Evolutionary conservation across 2,113 vertebrate genomes (phyloP).

Genomic region (Rhinichthys klamathensis): DNA sequence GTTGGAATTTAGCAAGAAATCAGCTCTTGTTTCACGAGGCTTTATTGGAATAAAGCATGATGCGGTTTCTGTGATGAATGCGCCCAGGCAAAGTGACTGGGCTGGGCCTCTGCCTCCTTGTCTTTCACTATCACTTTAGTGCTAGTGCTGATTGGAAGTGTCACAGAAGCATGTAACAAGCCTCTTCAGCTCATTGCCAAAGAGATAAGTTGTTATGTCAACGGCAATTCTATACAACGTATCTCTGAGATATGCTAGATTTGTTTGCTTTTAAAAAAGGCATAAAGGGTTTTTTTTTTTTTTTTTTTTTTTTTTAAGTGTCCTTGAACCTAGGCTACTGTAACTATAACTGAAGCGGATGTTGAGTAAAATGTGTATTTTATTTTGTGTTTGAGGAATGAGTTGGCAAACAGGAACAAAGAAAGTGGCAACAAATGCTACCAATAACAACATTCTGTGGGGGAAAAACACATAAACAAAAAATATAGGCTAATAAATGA

Average conservation of each 20-base stretch:
- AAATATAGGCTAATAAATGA: not conserved
- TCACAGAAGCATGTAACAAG: slow-evolving; percentile 82
- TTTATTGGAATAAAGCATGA: slow-evolving; percentile 86
- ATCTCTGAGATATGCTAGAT: slow-evolving; percentile 62
- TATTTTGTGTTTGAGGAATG: not conserved
- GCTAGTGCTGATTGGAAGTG: slow-evolving; percentile 83
- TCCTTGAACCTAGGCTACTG: not conserved
- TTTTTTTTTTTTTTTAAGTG: slow-evolving; percentile 4
- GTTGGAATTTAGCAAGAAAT: slow-evolving; percentile 99
- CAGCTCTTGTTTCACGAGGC: slow-evolving; percentile 93
- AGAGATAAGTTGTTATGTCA: slow-evolving; percentile 74
- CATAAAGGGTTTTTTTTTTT: slow-evolving; percentile 19
- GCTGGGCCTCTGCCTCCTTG: slow-evolving; percentile 68
- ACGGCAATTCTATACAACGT: slow-evolving; percentile 62
- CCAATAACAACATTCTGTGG: not conserved
- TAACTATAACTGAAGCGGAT: not conserved
- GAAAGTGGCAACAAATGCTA: not conserved
- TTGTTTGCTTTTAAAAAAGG: slow-evolving; percentile 60
- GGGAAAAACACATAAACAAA: not conserved
- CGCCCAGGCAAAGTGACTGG: slow-evolving; percentile 80
- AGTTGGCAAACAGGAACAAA: not conserved
- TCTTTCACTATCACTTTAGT: slow-evolving; percentile 83
- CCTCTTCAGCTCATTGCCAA: slow-evolving; percentile 74
- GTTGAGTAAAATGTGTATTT: slow-evolving; percentile 5
- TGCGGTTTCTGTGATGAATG: slow-evolving; percentile 90